Evolutionary conservation across 2,888 invertebrate genomes (phyloP).

Genomic region (Drosophila phalerata): DNA sequence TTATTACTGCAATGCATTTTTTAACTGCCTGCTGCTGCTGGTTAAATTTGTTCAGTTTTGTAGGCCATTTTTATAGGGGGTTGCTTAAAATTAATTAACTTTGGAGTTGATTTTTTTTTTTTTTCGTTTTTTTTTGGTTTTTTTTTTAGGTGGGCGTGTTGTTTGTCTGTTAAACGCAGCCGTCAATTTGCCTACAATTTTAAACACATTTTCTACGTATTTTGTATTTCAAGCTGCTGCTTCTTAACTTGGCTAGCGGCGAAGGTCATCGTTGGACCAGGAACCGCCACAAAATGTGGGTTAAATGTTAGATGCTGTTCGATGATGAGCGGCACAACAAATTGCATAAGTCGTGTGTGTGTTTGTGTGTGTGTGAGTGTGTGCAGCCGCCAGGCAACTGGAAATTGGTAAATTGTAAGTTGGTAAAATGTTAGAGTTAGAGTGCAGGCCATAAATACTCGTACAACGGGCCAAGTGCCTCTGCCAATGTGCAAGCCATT

Average conservation of each 20-base stretch:
- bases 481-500: slow-evolving; percentile 64
- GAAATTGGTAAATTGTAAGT: slow-evolving; percentile 17
- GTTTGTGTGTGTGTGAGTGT: not conserved
- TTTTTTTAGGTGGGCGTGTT: slow-evolving; percentile 55
- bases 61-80: slow-evolving; percentile 37
- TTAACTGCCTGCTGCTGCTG: slow-evolving; percentile 22
- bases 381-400: slow-evolving; percentile 29
- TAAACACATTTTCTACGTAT: slow-evolving; percentile 43
- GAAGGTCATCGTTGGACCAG: slow-evolving; percentile 67
- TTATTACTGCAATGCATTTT: slow-evolving; percentile 78
- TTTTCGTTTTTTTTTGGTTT: slow-evolving; percentile 9
- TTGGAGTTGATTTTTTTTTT: slow-evolving; percentile 35
- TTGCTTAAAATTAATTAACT: slow-evolving; percentile 69
- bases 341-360: slow-evolving; percentile 61
- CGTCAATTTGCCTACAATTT: slow-evolving; percentile 54
- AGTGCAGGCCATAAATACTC: slow-evolving; percentile 64
- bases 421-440: slow-evolving; percentile 31
- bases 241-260: slow-evolving; percentile 1
- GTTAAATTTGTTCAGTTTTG: slow-evolving; percentile 20
- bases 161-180: slow-evolving; percentile 28
- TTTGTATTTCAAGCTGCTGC: not conserved
- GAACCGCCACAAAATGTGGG: slow-evolving; percentile 55
- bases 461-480: slow-evolving; percentile 47
- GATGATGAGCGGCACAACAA: slow-evolving; percentile 43
- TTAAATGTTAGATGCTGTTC: slow-evolving; percentile 44